Conservation (phyloP, 2,888 invertebrate genomes). For the Limnephilus marmoratus region DNA sequence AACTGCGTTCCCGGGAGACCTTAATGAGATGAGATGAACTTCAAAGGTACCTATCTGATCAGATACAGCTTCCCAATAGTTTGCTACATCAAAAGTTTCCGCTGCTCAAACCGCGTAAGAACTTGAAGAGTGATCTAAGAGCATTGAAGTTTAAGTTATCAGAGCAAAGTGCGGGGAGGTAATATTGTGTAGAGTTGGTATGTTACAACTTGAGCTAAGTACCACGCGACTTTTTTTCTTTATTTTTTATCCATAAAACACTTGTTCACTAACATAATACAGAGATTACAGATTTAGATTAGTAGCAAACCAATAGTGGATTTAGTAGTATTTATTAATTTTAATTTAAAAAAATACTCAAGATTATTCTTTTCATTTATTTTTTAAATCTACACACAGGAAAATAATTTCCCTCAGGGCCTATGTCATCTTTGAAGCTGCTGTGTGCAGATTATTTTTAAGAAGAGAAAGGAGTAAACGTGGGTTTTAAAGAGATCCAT, state of each 20-base stretch:
- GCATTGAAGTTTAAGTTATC: conserved; percentile 3
- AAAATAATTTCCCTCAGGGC: too few species aligned
- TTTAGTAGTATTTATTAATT: too few species aligned
- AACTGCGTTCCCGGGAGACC: conserved; percentile 25
- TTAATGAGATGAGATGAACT: conserved; percentile 48
- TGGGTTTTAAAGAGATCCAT: too few species aligned
- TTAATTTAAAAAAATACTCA: too few species aligned
- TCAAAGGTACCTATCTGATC: not conserved
- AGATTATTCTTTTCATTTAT: too few species aligned
- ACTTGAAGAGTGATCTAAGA: not conserved
- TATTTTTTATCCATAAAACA: not conserved
- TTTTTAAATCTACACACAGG: too few species aligned
- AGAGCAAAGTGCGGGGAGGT: not conserved
- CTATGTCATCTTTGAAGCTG: too few species aligned
- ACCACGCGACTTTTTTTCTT: not conserved
- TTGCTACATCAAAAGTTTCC: conserved; percentile 14
- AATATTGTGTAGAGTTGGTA: not conserved
- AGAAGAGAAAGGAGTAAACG: too few species aligned
- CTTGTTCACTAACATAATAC: too few species aligned
- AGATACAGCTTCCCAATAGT: conserved; percentile 17
- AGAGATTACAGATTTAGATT: too few species aligned
- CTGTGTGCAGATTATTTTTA: too few species aligned
- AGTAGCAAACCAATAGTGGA: too few species aligned
- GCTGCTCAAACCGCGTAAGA: conserved; percentile 28
- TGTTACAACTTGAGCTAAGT: not conserved